These are phyloP conservation scores for Drosophila repletoides DNA, from an alignment of 1,140 invertebrate species.

Conservation along the genomic window DNA sequence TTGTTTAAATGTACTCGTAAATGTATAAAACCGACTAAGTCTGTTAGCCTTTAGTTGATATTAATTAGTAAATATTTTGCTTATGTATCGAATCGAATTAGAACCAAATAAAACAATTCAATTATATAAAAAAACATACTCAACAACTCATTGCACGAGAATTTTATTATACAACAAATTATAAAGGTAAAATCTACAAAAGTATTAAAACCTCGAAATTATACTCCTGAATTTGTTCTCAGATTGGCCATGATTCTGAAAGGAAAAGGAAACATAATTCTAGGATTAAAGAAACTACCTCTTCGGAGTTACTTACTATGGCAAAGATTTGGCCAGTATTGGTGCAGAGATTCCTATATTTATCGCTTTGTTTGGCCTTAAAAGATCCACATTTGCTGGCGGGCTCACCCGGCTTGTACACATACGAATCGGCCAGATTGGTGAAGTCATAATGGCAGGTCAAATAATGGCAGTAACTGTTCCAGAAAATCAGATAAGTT, in stretches of 20 bases:
- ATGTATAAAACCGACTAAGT: conserved; percentile 60
- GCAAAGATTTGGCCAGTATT: conserved; percentile 41
- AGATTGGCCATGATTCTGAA: conserved; percentile 2
- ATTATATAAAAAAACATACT: conserved; percentile 3
- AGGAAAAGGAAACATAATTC: background rate
- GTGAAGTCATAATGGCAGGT: conserved; percentile 52
- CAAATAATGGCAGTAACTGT: conserved; percentile 35
- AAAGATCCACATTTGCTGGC: conserved; percentile 29
- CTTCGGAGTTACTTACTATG: conserved; percentile 11
- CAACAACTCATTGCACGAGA: background rate
- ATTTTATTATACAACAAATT: conserved; percentile 26
- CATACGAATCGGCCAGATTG: conserved; percentile 13
- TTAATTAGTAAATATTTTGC: conserved; percentile 57
- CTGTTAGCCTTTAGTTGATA: conserved; percentile 69
- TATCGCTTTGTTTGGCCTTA: background rate
- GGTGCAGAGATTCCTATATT: conserved; percentile 25
- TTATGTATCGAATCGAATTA: conserved; percentile 34
- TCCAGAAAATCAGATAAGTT: background rate
- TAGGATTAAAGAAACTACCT: background rate
- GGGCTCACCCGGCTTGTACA: conserved; percentile 32
- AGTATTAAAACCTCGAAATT: conserved; percentile 27
- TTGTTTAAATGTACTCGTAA: conserved; percentile 17
- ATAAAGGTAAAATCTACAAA: conserved; percentile 27
- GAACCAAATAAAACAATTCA: conserved; percentile 28
- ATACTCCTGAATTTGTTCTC: background rate